Evolutionary conservation across 1,140 invertebrate genomes (phyloP).

Genomic region (Colletes gigas): DNA sequence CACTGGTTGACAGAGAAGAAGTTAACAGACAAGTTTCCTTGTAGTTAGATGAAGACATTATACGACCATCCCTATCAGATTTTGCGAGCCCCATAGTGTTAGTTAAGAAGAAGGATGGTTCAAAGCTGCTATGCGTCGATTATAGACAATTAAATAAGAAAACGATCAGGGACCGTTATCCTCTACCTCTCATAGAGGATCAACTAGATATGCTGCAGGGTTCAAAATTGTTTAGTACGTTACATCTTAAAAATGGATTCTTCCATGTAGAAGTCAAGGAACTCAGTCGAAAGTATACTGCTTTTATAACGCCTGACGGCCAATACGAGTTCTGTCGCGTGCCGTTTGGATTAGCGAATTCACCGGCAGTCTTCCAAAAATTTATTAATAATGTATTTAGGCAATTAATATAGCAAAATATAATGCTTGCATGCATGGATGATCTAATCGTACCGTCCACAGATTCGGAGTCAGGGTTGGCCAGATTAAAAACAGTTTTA

Average conservation of each 20-base stretch:
- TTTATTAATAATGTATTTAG: slow-evolving; percentile 45
- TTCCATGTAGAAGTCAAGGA: slow-evolving; percentile 17
- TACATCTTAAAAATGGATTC: slow-evolving; percentile 10
- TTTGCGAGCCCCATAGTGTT: slow-evolving; percentile 9
- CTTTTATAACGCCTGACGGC: slow-evolving; percentile 11
- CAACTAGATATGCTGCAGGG: slow-evolving; percentile 1
- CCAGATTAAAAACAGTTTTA: too few species aligned
- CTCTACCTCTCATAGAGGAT: slow-evolving; percentile 27
- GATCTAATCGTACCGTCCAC: slow-evolving; percentile 3
- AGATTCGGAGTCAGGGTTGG: too few species aligned
- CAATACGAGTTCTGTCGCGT: slow-evolving; percentile 15
- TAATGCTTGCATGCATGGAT: slow-evolving; percentile 18
- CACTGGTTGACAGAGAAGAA: not conserved
- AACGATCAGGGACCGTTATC: slow-evolving; percentile 10
- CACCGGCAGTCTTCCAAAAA: slow-evolving; percentile 19
- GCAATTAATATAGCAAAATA: not conserved
- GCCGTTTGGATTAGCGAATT: slow-evolving; percentile 15
- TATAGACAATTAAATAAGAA: slow-evolving; percentile 1
- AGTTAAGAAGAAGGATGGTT: slow-evolving; percentile 5
- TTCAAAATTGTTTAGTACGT: slow-evolving; percentile 5
- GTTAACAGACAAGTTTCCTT: not conserved
- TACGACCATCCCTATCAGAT: not conserved
- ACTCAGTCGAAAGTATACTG: slow-evolving; percentile 15
- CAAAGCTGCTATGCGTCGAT: too few species aligned
- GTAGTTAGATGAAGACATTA: slow-evolving; percentile 11